A percentile compares a stretch with the other conserved stretches of the same genome.
Evolutionary conservation across 2,888 invertebrate species (phyloP).

Genomic region (Sinodicranocentrus sp.): DNA sequence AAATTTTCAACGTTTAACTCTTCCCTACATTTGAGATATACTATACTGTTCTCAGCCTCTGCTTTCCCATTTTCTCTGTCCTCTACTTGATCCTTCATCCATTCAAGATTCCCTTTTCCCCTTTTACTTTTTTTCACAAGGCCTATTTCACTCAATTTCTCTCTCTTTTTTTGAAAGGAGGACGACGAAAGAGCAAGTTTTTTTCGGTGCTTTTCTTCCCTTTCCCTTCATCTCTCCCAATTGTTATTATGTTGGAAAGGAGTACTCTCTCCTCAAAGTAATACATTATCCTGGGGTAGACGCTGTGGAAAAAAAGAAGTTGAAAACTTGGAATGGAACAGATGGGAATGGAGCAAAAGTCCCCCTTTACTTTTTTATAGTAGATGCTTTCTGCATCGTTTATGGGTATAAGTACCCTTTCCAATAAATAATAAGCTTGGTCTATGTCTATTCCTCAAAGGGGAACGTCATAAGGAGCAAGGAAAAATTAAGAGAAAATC

Average conservation of each 20-base stretch:
- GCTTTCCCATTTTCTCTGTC: conserved; percentile 1
- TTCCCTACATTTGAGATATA: background rate
- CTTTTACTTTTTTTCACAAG: background rate
- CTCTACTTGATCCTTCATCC: conserved; percentile 18
- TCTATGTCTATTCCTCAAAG: no score
- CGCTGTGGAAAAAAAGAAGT: no score
- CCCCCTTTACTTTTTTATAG: no score
- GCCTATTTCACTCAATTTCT: conserved; percentile 19
- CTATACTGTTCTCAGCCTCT: background rate
- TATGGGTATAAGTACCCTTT: no score
- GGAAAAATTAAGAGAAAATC: no score
- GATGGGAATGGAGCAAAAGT: no score
- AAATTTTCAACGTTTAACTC: conserved; percentile 23
- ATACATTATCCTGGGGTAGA: conserved; percentile 4
- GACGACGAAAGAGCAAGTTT: background rate
- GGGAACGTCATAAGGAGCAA: no score
- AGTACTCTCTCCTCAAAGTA: background rate
- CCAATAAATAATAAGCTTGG: no score
- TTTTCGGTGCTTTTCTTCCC: background rate
- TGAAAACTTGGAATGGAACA: no score
- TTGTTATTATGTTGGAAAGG: conserved; percentile 19
- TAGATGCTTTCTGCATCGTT: no score
- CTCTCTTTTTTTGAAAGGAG: background rate
- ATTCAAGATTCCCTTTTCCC: conserved; percentile 1
- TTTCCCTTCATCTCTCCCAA: conserved; percentile 1